Evolutionary conservation across 1,140 invertebrate genomes (phyloP).

Genomic region (Calliopsis andreniformis): DNA sequence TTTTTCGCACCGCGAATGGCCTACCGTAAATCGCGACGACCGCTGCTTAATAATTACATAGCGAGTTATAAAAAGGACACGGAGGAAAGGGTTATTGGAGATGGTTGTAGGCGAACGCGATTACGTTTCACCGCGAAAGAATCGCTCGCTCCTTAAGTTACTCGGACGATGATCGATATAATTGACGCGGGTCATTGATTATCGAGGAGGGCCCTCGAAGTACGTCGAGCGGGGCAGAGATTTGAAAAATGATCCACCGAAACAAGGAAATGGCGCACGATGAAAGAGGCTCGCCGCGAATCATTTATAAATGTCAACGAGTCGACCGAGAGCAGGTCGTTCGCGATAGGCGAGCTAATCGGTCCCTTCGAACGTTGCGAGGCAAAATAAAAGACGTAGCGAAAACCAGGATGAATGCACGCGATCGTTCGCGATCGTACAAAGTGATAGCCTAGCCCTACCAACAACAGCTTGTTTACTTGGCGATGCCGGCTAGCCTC

Average conservation of each 20-base stretch:
- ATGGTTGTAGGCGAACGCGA: neutral
- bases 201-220: neutral
- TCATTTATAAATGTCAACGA: slow-evolving; percentile 29
- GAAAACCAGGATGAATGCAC: slow-evolving; percentile 25
- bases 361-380: neutral
- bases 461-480: slow-evolving; percentile 81
- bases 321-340: neutral
- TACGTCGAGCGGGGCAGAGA: neutral
- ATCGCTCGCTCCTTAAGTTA: neutral
- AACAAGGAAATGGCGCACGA: neutral
- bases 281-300: slow-evolving; percentile 10
- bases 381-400: slow-evolving; percentile 15
- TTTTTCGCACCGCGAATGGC: neutral
- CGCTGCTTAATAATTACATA: neutral
- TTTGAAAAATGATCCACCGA: neutral
- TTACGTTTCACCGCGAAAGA: neutral
- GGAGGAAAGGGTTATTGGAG: no score
- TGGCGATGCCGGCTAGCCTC: slow-evolving; percentile 79
- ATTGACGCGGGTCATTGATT: neutral
- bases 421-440: slow-evolving; percentile 70
- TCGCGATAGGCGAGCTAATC: neutral
- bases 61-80: neutral
- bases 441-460: slow-evolving; percentile 80
- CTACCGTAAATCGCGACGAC: neutral
- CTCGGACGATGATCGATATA: neutral